Evolutionary conservation across 2,113 vertebrate genomes (phyloP), one percentile per base, ranked within the genome.

Genomic region (Ramphastos sulfuratus): DNA sequence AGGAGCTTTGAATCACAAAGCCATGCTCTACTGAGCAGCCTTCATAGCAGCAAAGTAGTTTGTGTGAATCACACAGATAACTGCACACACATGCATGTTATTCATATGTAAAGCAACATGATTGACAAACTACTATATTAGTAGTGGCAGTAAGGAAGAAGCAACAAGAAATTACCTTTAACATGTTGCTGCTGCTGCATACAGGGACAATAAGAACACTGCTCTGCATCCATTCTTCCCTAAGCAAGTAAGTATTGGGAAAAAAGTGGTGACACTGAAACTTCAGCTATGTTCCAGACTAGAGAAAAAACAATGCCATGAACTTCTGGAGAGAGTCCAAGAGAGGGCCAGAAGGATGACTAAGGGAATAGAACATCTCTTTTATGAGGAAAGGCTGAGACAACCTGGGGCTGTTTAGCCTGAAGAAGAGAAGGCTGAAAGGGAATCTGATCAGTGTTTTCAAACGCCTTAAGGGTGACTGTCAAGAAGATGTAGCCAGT

Each of bases 221-320:
- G 30, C 54, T n/a, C 37, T 2, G 5, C 3, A 7, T 20, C 35
- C 2, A 0, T 7, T 42, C 30, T 13, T 52, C 56, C 28, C 1
- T n/a, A 52, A 52, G 28, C 12, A 56, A 56, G 19, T n/a, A 65
- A 63, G 30, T 9, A 60, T 5, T 1, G 0, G 58, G 74, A 35
- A 17, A 17, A 56, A 54, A 76, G 35, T 3, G 50, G 55, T 30
- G n/a, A 52, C n/a, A 6, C 10, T 9, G 30, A 14, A 72, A 42
- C 14, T 30, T 55, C 52, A 61, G 27, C 4, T 4, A 2, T 2
- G 33, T 37, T 12, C 28, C 55, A 46, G 44, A 15, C 21, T 52
- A 67, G 15, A 5, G 21, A 4, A 52, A 30, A 48, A 84, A 18
- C 15, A 59, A 15, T 2, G 12, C 42, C 50, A 52, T 52, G 24